Evolutionary conservation across 2,797 vertebrate genomes (phyloP).

Genomic region (Lutra lutra): DNA sequence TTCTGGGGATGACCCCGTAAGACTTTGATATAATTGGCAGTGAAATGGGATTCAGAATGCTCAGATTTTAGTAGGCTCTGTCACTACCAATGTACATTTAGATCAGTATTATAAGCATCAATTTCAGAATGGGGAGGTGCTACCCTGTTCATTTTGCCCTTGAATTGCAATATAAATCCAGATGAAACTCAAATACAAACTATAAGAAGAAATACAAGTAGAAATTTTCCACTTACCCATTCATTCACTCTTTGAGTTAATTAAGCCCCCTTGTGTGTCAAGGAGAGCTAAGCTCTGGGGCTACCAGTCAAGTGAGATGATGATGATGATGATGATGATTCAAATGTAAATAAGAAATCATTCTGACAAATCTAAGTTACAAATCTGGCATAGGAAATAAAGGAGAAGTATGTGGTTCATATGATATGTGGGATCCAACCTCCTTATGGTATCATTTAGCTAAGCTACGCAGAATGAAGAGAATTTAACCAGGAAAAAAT

Average conservation of each 20-base stretch:
- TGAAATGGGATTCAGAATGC: background rate
- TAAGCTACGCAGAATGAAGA: background rate
- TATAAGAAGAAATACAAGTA: background rate
- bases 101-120: background rate
- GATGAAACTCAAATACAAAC: constrained; percentile 8
- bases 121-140: background rate
- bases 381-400: background rate
- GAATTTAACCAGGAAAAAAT: background rate
- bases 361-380: background rate
- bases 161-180: constrained; percentile 25
- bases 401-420: background rate
- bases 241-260: background rate
- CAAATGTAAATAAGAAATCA: constrained; percentile 33
- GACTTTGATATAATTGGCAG: background rate
- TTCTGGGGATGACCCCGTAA: background rate
- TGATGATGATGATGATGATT: background rate
- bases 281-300: background rate
- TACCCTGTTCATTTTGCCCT: background rate
- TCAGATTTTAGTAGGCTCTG: background rate
- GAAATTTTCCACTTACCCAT: background rate
- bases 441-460: background rate
- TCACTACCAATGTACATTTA: background rate
- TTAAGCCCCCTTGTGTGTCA: background rate
- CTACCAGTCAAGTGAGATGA: background rate
- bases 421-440: background rate